A percentile compares a stretch with the other conserved stretches of the same genome.
Conservation (phyloP, 2,888 invertebrate genomes). For the Girardia tigrina region DNA sequence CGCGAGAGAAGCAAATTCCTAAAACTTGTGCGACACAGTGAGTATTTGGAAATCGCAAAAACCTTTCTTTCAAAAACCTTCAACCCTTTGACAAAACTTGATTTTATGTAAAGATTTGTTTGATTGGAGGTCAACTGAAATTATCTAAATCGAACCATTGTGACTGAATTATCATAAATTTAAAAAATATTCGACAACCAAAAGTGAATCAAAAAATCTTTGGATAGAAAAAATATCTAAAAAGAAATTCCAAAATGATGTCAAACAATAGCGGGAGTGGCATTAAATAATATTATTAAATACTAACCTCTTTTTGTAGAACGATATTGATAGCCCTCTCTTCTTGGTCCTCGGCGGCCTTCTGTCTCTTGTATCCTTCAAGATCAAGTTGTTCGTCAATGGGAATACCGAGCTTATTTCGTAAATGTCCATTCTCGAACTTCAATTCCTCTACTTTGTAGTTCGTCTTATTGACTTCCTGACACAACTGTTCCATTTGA, state of each 20-base stretch:
- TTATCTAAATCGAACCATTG: neutral
- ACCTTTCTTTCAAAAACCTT: neutral
- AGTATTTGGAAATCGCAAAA: neutral
- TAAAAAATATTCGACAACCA: neutral
- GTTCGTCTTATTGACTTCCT: conserved; percentile 62
- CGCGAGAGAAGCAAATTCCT: too few relatives aligned
- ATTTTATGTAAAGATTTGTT: too few relatives aligned
- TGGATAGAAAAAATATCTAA: neutral
- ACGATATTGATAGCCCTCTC: conserved; percentile 56
- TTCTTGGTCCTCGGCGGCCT: conserved; percentile 49
- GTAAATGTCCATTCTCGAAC: conserved; percentile 60
- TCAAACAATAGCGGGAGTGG: too few relatives aligned
- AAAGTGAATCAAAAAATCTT: too few relatives aligned
- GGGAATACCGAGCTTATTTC: conserved; percentile 44
- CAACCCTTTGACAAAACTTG: neutral
- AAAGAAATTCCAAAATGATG: neutral
- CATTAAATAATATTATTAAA: too few relatives aligned
- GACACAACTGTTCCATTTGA: conserved; percentile 64
- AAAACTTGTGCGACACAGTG: too few relatives aligned
- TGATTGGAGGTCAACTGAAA: neutral
- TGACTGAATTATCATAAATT: neutral
- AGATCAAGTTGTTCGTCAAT: conserved; percentile 34
- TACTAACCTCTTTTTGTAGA: conserved; percentile 51
- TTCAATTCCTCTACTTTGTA: conserved; percentile 62
- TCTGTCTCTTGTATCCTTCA: conserved; percentile 30